Conservation (phyloP, 2,113 vertebrate genomes). For the Pogonocichla stellata region DNA sequence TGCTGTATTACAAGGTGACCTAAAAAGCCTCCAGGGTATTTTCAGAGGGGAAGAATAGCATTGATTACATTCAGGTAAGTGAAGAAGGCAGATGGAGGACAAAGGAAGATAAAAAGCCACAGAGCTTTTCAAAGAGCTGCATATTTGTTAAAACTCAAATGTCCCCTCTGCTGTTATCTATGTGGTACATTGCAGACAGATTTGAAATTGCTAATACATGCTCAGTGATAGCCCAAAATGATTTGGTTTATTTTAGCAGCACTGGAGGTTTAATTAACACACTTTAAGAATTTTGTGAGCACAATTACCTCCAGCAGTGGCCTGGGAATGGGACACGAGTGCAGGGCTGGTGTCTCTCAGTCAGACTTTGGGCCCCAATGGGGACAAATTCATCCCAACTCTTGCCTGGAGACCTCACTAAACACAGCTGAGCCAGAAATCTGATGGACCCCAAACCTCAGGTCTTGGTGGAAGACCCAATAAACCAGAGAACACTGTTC, state of each 20-base stretch:
- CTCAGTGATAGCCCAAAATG: neutral
- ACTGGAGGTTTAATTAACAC: neutral
- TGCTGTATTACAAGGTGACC: neutral
- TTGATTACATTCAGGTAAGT: neutral
- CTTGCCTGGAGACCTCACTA: neutral
- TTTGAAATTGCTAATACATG: neutral
- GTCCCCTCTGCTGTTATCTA: neutral
- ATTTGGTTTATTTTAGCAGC: neutral
- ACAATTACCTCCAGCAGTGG: neutral
- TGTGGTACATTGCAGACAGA: fast-evolving
- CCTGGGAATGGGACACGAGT: neutral
- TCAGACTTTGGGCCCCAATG: neutral
- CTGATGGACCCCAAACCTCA: neutral
- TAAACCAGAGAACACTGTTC: neutral
- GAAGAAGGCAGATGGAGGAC: neutral
- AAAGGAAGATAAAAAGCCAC: neutral
- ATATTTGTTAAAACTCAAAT: neutral
- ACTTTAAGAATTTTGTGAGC: neutral
- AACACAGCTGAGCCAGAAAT: neutral
- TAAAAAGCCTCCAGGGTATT: neutral
- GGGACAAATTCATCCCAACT: neutral
- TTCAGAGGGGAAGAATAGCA: neutral
- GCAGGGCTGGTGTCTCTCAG: neutral
- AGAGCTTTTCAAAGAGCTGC: neutral
- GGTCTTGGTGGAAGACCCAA: neutral